These are phyloP conservation scores for Calliphora vomitoria DNA, from an alignment of 2,888 invertebrate species.

Conservation along the genomic window DNA sequence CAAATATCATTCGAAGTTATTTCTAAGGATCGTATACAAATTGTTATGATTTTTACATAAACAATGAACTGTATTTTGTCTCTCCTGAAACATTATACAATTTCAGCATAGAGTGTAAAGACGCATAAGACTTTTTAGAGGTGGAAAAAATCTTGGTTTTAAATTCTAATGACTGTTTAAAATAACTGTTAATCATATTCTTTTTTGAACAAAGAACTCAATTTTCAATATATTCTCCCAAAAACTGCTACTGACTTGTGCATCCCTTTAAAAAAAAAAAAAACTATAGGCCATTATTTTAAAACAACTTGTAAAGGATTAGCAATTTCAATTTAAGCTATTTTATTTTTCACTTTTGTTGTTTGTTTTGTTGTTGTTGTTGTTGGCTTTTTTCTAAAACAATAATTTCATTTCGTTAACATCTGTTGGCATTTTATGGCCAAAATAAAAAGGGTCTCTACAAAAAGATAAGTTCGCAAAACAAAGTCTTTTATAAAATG, in stretches of 20 bases:
- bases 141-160: too few relatives aligned
- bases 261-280: slow-evolving; percentile 2
- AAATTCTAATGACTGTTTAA: too few relatives aligned
- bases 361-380: not conserved
- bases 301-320: slow-evolving; percentile 53
- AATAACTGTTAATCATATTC: too few relatives aligned
- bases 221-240: too few relatives aligned
- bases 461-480: slow-evolving; percentile 57
- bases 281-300: not conserved
- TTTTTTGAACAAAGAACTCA: too few relatives aligned
- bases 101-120: too few relatives aligned
- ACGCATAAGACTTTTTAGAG: too few relatives aligned
- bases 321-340: slow-evolving; percentile 49
- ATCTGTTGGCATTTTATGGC: slow-evolving; percentile 55
- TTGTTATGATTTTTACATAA: too few relatives aligned
- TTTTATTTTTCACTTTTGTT: slow-evolving; percentile 35
- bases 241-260: not conserved
- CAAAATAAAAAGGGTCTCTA: slow-evolving; percentile 15
- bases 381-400: slow-evolving; percentile 28
- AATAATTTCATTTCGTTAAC: slow-evolving; percentile 55
- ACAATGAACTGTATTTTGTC: too few relatives aligned
- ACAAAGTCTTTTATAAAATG: slow-evolving; percentile 21
- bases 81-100: too few relatives aligned
- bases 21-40: too few relatives aligned
- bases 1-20: too few relatives aligned